Evolutionary conservation across 2,888 invertebrate species (phyloP).

Genomic region (Sceliomorpha sp.): DNA sequence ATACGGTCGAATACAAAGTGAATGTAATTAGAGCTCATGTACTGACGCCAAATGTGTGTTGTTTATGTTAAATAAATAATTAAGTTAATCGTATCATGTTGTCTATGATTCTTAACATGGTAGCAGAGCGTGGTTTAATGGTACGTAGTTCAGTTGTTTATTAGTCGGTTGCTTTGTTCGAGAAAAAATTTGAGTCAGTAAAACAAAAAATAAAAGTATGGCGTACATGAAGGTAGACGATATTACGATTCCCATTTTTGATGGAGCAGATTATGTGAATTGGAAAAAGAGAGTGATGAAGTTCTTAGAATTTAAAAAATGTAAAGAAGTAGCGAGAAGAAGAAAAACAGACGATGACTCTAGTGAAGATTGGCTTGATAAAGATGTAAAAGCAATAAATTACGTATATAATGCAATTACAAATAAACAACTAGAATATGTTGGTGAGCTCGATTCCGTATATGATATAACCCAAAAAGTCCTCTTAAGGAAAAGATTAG

Average conservation of each 20-base stretch:
- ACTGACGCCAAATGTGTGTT: too few relatives aligned
- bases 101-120: too few relatives aligned
- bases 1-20: too few relatives aligned
- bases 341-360: conserved; percentile 13
- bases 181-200: not conserved
- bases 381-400: conserved; percentile 31
- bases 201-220: conserved; percentile 10
- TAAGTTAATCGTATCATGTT: too few relatives aligned
- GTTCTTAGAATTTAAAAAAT: conserved; percentile 40
- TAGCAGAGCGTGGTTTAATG: conserved; percentile 27
- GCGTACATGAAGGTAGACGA: conserved; percentile 35
- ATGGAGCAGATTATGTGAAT: conserved; percentile 43
- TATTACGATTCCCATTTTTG: conserved; percentile 46
- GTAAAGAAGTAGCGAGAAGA: conserved; percentile 21
- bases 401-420: conserved; percentile 10
- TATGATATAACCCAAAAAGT: too few relatives aligned
- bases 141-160: too few relatives aligned
- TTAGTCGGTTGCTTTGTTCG: conserved; percentile 7
- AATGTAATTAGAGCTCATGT: too few relatives aligned
- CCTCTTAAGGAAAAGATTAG: too few relatives aligned
- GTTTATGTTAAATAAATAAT: too few relatives aligned
- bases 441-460: conserved; percentile 20
- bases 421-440: conserved; percentile 45
- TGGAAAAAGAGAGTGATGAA: conserved; percentile 46
- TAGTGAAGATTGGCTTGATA: conserved; percentile 16